These are phyloP conservation scores for Thymelicus sylvestris DNA, from an alignment of 2,888 invertebrate genomes.

Conservation along the genomic window DNA sequence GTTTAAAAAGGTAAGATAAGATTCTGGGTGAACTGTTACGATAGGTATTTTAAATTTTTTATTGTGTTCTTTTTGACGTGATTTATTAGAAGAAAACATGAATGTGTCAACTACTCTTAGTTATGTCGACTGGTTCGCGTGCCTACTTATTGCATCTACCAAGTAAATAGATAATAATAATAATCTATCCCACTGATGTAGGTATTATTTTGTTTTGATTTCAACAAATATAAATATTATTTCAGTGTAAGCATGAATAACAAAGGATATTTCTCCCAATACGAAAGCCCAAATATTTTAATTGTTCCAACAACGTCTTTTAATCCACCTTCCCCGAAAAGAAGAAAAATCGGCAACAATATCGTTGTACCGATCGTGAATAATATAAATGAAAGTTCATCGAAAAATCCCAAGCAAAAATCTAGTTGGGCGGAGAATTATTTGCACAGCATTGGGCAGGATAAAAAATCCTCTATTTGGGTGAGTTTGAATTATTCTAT, in stretches of 20 bases:
- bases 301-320: conserved; percentile 47
- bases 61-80: too few species aligned
- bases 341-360: conserved; percentile 39
- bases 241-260: conserved; percentile 26
- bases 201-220: not conserved
- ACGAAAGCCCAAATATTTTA: conserved; percentile 54
- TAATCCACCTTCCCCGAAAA: conserved; percentile 42
- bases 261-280: conserved; percentile 43
- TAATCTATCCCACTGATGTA: not conserved
- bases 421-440: conserved; percentile 25
- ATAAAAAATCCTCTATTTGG: conserved; percentile 20
- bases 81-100: too few species aligned
- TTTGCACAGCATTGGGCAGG: conserved; percentile 25
- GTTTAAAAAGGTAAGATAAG: too few species aligned
- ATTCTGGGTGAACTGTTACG: too few species aligned
- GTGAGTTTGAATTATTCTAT: conserved; percentile 7
- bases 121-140: too few species aligned
- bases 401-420: not conserved
- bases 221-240: not conserved
- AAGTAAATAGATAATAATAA: too few species aligned
- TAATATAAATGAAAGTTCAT: not conserved
- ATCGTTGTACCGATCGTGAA: conserved; percentile 22
- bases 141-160: too few species aligned
- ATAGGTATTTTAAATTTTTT: too few species aligned
- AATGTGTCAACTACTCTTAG: too few species aligned